These are phyloP conservation scores for Beaufortia kweichowensis DNA, from an alignment of 2,113 vertebrate species.

Conservation along the genomic window DNA sequence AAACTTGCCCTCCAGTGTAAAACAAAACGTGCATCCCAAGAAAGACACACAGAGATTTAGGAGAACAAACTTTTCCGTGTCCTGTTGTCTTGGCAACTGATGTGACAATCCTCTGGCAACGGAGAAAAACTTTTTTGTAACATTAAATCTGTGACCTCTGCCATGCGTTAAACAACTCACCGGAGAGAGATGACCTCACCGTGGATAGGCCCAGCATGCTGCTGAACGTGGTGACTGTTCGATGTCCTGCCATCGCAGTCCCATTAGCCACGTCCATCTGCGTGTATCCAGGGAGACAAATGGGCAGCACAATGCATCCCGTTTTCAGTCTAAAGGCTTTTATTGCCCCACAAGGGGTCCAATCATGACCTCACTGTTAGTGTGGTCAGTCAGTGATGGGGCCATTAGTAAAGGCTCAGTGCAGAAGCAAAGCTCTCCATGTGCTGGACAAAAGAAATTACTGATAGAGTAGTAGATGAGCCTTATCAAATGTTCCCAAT, in stretches of 20 bases:
- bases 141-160: conserved; percentile 11
- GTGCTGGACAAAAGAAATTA: neutral
- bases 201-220: neutral
- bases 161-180: neutral
- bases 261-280: conserved; percentile 32
- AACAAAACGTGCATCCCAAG: neutral
- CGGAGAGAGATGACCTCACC: neutral
- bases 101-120: conserved; percentile 4
- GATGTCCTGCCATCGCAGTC: conserved; percentile 11
- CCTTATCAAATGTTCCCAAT: neutral
- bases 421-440: neutral
- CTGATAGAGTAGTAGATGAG: neutral
- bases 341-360: conserved; percentile 5
- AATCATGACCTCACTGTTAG: conserved; percentile 21
- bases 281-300: conserved; percentile 22
- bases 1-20: neutral
- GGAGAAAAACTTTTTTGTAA: conserved; percentile 1
- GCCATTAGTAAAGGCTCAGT: conserved; percentile 26
- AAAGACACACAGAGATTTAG: neutral
- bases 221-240: neutral
- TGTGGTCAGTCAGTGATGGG: conserved; percentile 35
- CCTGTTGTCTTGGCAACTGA: conserved; percentile 14
- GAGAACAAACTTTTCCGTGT: neutral
- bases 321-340: conserved; percentile 16
- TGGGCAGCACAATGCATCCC: neutral